Percentiles rank a stretch among this genome's conserved stretches.
phyloP scores from a whole-genome alignment of 2,113 vertebrate species.

The Plecturocebus donacophilus region DNA sequence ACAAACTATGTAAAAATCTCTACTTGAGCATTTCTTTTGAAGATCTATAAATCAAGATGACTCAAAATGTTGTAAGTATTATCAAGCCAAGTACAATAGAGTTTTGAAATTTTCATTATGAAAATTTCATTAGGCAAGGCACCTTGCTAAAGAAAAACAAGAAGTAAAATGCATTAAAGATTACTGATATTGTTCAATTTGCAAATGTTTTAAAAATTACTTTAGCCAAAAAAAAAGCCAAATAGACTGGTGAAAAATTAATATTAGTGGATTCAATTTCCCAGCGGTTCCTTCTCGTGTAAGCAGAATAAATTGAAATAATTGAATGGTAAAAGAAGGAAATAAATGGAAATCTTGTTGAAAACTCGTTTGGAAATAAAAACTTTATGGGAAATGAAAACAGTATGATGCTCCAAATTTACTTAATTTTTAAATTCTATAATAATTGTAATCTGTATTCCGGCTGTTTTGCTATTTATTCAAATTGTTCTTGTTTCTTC shows the following conservation, averaged over 20 bases:
- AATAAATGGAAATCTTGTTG: conserved; percentile 11
- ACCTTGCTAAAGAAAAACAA: conserved; percentile 13
- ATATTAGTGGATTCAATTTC: neutral
- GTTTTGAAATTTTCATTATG: conserved; percentile 24
- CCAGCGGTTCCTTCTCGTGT: neutral
- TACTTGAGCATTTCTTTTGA: neutral
- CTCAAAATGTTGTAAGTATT: conserved; percentile 5
- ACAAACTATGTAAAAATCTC: neutral
- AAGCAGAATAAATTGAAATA: conserved; percentile 19
- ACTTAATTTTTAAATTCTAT: neutral
- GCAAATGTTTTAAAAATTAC: conserved; percentile 30
- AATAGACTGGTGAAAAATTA: conserved; percentile 45
- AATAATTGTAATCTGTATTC: neutral
- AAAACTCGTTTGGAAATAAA: conserved; percentile 5
- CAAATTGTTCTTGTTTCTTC: neutral
- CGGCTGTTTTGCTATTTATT: neutral
- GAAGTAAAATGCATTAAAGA: conserved; percentile 20
- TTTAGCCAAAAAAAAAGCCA: neutral
- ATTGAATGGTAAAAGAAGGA: neutral
- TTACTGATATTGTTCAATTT: conserved; percentile 9
- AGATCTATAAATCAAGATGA: neutral
- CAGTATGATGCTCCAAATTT: neutral
- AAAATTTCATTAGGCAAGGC: conserved; percentile 36
- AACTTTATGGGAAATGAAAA: neutral
- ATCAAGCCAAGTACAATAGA: neutral